phyloP scores from a whole-genome alignment of 2,888 invertebrate genomes.

The Gasteruption jaculator region DNA sequence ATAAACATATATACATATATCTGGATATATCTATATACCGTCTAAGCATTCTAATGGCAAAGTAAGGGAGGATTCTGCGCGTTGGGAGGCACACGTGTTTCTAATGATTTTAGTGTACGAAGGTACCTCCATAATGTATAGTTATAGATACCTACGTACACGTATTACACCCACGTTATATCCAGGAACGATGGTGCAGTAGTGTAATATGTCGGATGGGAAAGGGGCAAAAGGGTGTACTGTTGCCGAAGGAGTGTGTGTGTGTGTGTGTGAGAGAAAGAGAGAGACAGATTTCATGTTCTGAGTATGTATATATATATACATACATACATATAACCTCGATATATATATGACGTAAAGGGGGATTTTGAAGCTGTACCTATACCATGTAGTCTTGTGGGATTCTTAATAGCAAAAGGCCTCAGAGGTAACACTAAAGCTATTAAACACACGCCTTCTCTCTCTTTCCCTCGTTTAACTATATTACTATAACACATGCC shows the following conservation, averaged over 20 bases:
- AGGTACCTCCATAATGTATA: constrained; percentile 33
- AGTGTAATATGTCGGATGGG: constrained; percentile 34
- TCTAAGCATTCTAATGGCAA: constrained; percentile 44
- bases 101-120: constrained; percentile 49
- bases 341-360: too few relatives aligned
- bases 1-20: too few relatives aligned
- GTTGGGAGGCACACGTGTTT: constrained; percentile 42
- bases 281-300: constrained; percentile 4
- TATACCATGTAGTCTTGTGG: constrained; percentile 47
- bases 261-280: not conserved
- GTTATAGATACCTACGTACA: constrained; percentile 32
- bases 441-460: constrained; percentile 41
- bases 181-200: constrained; percentile 25
- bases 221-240: constrained; percentile 17
- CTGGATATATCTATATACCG: too few relatives aligned
- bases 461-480: constrained; percentile 17
- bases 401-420: constrained; percentile 48
- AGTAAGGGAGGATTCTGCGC: constrained; percentile 43
- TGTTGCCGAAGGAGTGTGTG: constrained; percentile 13
- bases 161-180: constrained; percentile 34
- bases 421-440: constrained; percentile 42
- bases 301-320: too few relatives aligned
- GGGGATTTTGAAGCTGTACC: constrained; percentile 27
- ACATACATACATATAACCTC: too few relatives aligned
- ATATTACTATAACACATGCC: too few relatives aligned